A percentile compares a stretch with the other conserved stretches of the same genome.
These are phyloP conservation scores for Melanocharis versteri DNA, from an alignment of 2,113 vertebrate genomes.

Conservation along the genomic window DNA sequence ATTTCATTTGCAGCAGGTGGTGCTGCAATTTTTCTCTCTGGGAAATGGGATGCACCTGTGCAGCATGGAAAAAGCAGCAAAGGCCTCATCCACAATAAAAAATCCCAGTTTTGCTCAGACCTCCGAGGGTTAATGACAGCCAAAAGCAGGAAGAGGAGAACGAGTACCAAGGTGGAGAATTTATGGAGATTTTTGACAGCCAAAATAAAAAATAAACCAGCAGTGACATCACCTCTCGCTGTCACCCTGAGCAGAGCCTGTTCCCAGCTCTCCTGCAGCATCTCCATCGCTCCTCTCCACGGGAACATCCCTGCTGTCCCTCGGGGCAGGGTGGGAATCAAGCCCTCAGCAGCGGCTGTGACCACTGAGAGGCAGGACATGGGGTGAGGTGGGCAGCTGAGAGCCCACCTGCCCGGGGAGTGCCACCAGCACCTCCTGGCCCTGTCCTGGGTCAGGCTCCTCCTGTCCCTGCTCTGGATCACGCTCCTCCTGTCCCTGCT, in stretches of 20 bases:
- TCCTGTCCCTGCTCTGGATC: fast-evolving
- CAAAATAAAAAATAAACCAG: background rate
- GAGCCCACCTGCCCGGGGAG: background rate
- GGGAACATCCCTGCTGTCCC: background rate
- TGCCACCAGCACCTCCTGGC: background rate
- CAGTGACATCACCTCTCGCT: background rate
- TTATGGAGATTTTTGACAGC: background rate
- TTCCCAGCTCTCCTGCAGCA: background rate
- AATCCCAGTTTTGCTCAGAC: background rate
- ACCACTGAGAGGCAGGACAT: fast-evolving
- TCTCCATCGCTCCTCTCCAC: fast-evolving
- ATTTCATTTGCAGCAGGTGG: conserved; percentile 32
- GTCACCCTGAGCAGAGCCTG: background rate
- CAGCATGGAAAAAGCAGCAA: background rate
- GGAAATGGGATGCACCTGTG: background rate
- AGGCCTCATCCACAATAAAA: background rate
- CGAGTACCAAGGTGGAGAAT: background rate
- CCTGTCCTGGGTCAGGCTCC: background rate
- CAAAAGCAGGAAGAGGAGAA: background rate
- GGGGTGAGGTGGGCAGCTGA: background rate
- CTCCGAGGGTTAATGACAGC: background rate
- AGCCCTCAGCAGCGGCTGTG: background rate
- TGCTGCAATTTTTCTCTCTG: background rate
- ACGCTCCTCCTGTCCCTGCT: fast-evolving
- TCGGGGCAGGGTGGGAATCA: fast-evolving